Evolutionary conservation across 2,113 vertebrate species (phyloP).

Genomic region (Colinus virginianus): DNA sequence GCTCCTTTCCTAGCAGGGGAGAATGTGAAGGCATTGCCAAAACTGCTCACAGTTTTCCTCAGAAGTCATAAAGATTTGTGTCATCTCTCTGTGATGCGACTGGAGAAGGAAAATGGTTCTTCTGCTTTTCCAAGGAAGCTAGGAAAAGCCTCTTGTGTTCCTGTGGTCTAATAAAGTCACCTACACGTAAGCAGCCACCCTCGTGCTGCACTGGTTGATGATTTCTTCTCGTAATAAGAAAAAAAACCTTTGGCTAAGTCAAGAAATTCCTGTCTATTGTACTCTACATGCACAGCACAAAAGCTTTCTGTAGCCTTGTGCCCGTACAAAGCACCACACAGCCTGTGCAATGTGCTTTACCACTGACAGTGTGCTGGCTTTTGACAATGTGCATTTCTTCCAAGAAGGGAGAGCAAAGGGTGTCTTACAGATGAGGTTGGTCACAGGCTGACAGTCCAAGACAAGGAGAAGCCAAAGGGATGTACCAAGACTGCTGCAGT

Average conservation of each 20-base stretch:
- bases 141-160: background rate
- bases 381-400: background rate
- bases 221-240: background rate
- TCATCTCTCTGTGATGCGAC: background rate
- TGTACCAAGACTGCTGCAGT: background rate
- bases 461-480: background rate
- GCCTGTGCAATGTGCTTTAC: background rate
- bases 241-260: background rate
- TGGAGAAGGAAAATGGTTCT: background rate
- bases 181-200: background rate
- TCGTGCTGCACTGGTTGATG: background rate
- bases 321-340: background rate
- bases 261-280: background rate
- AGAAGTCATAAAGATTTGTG: background rate
- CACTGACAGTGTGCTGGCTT: background rate
- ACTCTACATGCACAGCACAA: fast-evolving
- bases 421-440: background rate
- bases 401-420: background rate
- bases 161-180: background rate
- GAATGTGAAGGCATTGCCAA: background rate
- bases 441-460: background rate
- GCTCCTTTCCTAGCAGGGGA: background rate
- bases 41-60: background rate
- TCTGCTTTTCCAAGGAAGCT: background rate
- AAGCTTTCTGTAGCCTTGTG: fast-evolving